Evolutionary conservation across 2,113 vertebrate species (phyloP), one percentile per base, ranked within the genome.

Genomic region (Ciconia boyciana): DNA sequence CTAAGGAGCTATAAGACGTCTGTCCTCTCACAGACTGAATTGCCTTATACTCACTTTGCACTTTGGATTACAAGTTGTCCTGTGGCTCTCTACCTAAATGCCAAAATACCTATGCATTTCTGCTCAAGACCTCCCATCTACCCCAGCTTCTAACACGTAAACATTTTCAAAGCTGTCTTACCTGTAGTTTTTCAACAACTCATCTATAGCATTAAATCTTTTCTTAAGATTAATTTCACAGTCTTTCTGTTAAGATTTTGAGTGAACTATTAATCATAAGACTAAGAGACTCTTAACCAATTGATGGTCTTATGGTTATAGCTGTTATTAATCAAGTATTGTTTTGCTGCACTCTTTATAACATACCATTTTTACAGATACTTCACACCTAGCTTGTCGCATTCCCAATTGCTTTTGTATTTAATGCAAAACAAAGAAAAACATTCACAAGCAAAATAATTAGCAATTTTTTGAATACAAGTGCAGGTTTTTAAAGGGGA

Each of bases 221-320:
- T 48, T 65, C 46, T 93, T 83, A 96, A 64, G 91, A 96, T 92
- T 90, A 97, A 91, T 95, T 94, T 95, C 72, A 31, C 86, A 70
- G 52, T 75, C 34, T 96, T 96, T 51, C 78, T 13, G 44, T 95
- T 97, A 97, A 96, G 78, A 95, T 95, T 96, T 90, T 94, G 89
- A 98, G 52, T 60, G 72, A 98, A 90, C 48, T 95, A 96, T 97
- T 97, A 95, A 95, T 97, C 95, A 81, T 61, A 97, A 91, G 60
- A 95, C 75, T 94, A 96, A 94, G 43, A 93, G 95, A 92, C 89
- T 95, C 70, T 82, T 85, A 97, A 94, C 64, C 74, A 95, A 74
- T 82, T 95, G 92, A 95, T 86, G 76, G 34, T 70, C 96, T 97
- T 95, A 96, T 71, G 62, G 70, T 55, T 96, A 92, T 51, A 93